Conservation (phyloP, 2,797 vertebrate species). For the Crocodylus rhombifer region DNA sequence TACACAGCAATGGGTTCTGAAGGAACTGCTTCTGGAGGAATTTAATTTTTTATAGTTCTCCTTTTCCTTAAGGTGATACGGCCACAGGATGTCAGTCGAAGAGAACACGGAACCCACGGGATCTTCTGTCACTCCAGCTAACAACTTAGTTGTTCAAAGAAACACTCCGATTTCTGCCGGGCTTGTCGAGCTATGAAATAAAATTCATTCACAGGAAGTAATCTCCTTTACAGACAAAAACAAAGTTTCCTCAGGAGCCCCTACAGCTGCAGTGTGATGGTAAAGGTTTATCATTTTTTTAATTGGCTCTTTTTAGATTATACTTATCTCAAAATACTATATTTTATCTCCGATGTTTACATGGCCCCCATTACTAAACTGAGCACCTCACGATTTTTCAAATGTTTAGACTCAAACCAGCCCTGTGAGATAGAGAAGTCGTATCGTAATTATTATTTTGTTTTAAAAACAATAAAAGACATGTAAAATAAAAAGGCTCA, state of each 20-base stretch:
- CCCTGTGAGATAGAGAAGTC: neutral
- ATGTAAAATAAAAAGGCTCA: neutral
- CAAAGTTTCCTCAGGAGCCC: neutral
- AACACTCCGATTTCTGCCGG: neutral
- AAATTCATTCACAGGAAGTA: conserved; percentile 31
- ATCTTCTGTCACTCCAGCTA: neutral
- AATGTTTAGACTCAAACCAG: neutral
- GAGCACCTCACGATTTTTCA: neutral
- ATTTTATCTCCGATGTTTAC: neutral
- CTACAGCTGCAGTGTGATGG: neutral
- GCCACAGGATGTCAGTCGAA: neutral
- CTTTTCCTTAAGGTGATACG: conserved; percentile 11
- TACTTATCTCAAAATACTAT: neutral
- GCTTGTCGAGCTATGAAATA: conserved; percentile 16
- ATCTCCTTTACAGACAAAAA: conserved; percentile 25
- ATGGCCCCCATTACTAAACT: neutral
- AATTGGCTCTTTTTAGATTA: neutral
- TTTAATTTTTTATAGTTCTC: neutral
- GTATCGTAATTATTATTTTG: neutral
- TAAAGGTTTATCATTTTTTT: neutral
- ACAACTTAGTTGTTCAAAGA: neutral
- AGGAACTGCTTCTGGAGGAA: neutral
- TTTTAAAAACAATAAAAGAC: neutral
- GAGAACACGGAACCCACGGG: neutral
- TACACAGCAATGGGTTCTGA: accelerated